Evolutionary conservation across 1,140 invertebrate species (phyloP).

Genomic region (Drosophila azteca): DNA sequence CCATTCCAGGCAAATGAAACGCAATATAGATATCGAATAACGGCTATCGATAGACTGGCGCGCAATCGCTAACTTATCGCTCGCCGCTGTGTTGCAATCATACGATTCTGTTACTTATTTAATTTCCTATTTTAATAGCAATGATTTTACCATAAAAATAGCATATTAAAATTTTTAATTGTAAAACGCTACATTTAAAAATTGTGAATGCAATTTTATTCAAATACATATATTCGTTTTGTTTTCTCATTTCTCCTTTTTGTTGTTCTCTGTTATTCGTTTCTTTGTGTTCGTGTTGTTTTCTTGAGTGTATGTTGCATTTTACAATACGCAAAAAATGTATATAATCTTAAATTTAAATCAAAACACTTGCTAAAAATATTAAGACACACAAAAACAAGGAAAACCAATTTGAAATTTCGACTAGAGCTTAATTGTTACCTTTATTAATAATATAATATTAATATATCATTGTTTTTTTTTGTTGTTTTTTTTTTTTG

Average conservation of each 20-base stretch:
- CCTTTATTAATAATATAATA: slow-evolving; percentile 45
- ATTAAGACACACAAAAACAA: slow-evolving; percentile 38
- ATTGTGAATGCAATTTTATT: slow-evolving; percentile 83
- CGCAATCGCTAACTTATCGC: too few species aligned
- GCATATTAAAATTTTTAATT: too few species aligned
- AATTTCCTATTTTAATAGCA: too few species aligned
- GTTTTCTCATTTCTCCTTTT: slow-evolving; percentile 49
- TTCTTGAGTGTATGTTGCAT: slow-evolving; percentile 67
- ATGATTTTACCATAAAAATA: too few species aligned
- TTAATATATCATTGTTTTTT: slow-evolving; percentile 43
- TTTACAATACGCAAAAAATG: slow-evolving; percentile 72
- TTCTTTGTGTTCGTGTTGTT: slow-evolving; percentile 38
- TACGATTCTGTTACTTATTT: too few species aligned
- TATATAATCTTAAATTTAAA: slow-evolving; percentile 64
- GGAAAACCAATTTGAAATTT: slow-evolving; percentile 79
- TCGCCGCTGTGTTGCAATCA: too few species aligned
- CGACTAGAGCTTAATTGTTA: slow-evolving; percentile 82
- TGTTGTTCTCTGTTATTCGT: slow-evolving; percentile 35
- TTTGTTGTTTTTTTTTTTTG: slow-evolving; percentile 24
- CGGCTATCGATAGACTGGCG: too few species aligned
- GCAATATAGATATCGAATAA: too few species aligned
- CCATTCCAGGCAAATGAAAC: too few species aligned
- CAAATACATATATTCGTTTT: slow-evolving; percentile 78
- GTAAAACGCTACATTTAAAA: slow-evolving; percentile 51
- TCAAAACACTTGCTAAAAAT: slow-evolving; percentile 64